A percentile compares a stretch with the other conserved stretches of the same genome.
Evolutionary conservation across 2,888 invertebrate genomes (phyloP).

Genomic region (Laothoe populi): DNA sequence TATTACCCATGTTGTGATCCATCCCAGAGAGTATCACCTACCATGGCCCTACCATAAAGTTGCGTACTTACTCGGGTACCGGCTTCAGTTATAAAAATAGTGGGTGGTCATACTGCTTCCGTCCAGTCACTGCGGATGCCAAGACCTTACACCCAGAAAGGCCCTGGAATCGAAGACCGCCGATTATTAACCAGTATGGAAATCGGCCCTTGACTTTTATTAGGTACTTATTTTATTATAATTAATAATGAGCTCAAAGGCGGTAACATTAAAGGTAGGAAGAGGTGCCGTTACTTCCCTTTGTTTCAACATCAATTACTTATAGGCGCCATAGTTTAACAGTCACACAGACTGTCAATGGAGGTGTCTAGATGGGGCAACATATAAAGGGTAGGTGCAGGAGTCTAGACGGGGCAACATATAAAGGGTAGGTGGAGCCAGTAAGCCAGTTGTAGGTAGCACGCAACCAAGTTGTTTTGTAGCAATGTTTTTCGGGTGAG

Average conservation of each 20-base stretch:
- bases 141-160: slow-evolving; percentile 2
- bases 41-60: background rate
- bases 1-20: too few relatives aligned
- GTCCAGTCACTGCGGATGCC: background rate
- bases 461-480: too few relatives aligned
- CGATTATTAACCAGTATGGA: slow-evolving; percentile 1
- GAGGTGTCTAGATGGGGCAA: background rate
- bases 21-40: too few relatives aligned
- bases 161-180: slow-evolving; percentile 4
- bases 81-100: background rate
- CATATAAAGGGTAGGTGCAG: too few relatives aligned
- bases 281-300: slow-evolving; percentile 19
- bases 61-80: background rate
- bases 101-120: background rate
- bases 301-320: background rate
- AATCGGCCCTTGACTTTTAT: slow-evolving; percentile 5
- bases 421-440: too few relatives aligned
- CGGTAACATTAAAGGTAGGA: slow-evolving; percentile 20
- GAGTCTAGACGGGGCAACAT: too few relatives aligned
- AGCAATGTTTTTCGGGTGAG: too few relatives aligned
- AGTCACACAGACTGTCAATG: background rate
- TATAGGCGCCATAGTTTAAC: background rate
- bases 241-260: background rate
- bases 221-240: slow-evolving; percentile 17
- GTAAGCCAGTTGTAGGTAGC: too few relatives aligned